Base-by-base conservation (phyloP, 2,797 vertebrate species). In the Myotis pilosus region DNA sequence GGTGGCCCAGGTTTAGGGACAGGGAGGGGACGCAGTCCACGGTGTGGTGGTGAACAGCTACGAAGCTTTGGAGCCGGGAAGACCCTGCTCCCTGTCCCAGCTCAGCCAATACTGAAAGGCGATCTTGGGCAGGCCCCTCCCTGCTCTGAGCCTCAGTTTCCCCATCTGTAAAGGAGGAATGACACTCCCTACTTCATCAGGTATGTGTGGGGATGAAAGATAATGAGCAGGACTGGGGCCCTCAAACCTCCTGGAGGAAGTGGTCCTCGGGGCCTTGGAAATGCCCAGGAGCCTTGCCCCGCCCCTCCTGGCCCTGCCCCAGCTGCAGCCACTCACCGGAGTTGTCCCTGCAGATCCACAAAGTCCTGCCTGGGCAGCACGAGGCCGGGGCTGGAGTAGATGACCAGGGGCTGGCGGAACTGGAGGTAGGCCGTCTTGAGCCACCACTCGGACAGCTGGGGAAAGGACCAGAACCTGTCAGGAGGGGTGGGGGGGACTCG, bases 361-460 rank as follows among this genome's bases (percentile, higher is more conserved):
- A 99, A 99, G 96, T 99, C 99, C 98, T 99, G 99, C 80, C 98
- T 99, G 23, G 99, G 99, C 84, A 99, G 97, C 84, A 99, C 98
- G 7, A 99, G 98, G 0, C 99, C 99, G 0, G 99, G 99, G 97
- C 99, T 99, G 93, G 99, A 99, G 97, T 98, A 99, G 91, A 99
- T 99, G 49, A 99, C 99, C 75, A 99, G 98, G 0, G 99, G 99
- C 98, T 99, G 99, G 12, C 99, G 99, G 95, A 99, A 99, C 96
- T 99, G 99, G 86, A 99, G 98, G 97, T 99, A 99, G 78, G 99
- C 98, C 0, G 99, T 99, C 98, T 99, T 99, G 98, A 99, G 98
- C 99, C 99, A 99, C 99, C 99, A 99, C 68, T 99, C 99, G 3
- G 99, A 98, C 57, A 99, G 98, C 99, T 99, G 89, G 41, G 83